phyloP scores from a whole-genome alignment of 2,113 vertebrate species.

The Scartelaos histophorus region DNA sequence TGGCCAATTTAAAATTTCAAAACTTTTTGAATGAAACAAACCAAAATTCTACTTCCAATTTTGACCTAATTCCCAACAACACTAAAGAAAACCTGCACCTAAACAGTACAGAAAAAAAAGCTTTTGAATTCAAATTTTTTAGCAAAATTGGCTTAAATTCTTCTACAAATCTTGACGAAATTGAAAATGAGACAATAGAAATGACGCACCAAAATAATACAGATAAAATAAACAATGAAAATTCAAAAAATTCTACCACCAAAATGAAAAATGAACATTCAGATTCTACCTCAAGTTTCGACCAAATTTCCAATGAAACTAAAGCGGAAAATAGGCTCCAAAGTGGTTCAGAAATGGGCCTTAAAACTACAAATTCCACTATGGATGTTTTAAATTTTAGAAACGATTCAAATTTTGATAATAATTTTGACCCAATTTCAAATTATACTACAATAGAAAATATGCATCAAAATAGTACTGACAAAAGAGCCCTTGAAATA shows the following conservation, averaged over 20 bases:
- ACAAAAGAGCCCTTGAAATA: neutral
- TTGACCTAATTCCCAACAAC: neutral
- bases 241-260: too few species aligned
- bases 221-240: too few species aligned
- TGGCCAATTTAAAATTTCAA: neutral
- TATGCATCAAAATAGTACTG: neutral
- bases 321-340: neutral
- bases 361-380: accelerated
- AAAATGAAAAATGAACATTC: too few species aligned
- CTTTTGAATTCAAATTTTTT: neutral
- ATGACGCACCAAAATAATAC: neutral
- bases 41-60: neutral
- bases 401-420: too few species aligned
- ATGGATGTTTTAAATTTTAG: too few species aligned
- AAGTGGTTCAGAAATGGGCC: neutral
- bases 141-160: constrained; percentile 41
- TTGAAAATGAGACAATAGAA: neutral
- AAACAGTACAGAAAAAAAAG: neutral
- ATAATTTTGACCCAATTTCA: neutral
- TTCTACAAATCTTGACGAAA: neutral
- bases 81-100: too few species aligned
- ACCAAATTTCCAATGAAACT: neutral
- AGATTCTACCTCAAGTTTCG: neutral
- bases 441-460: neutral
- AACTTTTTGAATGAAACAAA: neutral